These are phyloP conservation scores for Drosophila nebulosa DNA, from an alignment of 1,140 invertebrate genomes.

Conservation along the genomic window DNA sequence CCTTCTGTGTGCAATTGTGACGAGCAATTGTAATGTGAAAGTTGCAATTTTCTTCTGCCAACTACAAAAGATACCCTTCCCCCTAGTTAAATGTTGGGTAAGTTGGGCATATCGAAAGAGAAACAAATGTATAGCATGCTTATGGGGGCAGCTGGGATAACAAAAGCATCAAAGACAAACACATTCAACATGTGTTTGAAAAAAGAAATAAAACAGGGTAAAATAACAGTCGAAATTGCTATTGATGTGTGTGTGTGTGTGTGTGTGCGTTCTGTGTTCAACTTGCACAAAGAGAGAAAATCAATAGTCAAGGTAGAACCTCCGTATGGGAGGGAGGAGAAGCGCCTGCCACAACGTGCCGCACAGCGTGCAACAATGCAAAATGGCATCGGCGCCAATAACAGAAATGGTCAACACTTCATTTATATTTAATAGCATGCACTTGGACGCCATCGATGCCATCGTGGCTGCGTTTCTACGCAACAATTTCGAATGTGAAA, in stretches of 20 bases:
- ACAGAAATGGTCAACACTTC: slow-evolving; percentile 37
- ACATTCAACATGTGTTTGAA: background rate
- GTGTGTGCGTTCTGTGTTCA: background rate
- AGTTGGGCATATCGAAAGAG: background rate
- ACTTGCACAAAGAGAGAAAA: background rate
- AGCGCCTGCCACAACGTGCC: background rate
- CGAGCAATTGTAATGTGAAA: background rate
- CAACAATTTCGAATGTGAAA: slow-evolving; percentile 69
- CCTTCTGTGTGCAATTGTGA: background rate
- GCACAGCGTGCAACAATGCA: slow-evolving; percentile 72
- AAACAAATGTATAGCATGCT: background rate
- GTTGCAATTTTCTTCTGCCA: background rate
- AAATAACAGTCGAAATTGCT: background rate
- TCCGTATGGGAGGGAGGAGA: too few species aligned
- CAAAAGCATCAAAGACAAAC: background rate
- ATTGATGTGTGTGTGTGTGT: background rate
- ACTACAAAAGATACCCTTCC: background rate
- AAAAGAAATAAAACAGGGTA: background rate
- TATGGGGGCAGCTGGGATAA: background rate
- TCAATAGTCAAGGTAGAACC: background rate
- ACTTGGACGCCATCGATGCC: slow-evolving; percentile 46
- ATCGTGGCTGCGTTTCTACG: slow-evolving; percentile 62
- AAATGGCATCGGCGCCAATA: slow-evolving; percentile 59
- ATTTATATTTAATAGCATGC: slow-evolving; percentile 67
- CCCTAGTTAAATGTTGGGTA: background rate